These are phyloP conservation scores for Archips xylosteana DNA, from an alignment of 2,888 invertebrate genomes.

Conservation along the genomic window DNA sequence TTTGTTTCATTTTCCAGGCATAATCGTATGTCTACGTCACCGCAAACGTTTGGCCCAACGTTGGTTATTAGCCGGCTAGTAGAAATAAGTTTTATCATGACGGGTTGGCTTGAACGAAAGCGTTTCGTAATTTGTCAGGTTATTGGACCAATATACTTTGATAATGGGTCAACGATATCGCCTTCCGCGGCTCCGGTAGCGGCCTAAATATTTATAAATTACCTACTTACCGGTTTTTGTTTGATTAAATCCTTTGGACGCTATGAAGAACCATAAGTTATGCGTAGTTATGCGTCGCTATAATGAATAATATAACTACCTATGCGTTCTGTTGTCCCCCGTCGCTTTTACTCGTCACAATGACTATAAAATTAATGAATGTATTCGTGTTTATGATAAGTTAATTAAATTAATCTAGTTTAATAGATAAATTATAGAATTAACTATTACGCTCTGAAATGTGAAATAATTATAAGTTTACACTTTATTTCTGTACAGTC, in stretches of 20 bases:
- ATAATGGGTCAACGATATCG: slow-evolving; percentile 52
- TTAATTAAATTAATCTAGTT: not conserved
- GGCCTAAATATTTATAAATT: slow-evolving; percentile 44
- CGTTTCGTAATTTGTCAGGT: slow-evolving; percentile 48
- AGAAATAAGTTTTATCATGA: slow-evolving; percentile 36
- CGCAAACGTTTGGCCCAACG: slow-evolving; percentile 55
- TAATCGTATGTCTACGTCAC: slow-evolving; percentile 60
- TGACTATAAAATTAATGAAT: not conserved
- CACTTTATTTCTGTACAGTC: no score
- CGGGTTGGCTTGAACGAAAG: slow-evolving; percentile 23
- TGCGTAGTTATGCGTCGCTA: not conserved
- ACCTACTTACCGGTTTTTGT: slow-evolving; percentile 35
- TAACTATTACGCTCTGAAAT: not conserved
- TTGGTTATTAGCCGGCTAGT: slow-evolving; percentile 47
- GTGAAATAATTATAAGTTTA: no score
- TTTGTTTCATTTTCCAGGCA: slow-evolving; percentile 72
- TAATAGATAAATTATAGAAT: not conserved
- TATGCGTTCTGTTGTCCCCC: not conserved
- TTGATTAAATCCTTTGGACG: slow-evolving; percentile 26
- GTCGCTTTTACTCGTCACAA: not conserved
- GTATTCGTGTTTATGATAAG: not conserved
- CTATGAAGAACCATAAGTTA: not conserved
- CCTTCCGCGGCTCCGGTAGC: slow-evolving; percentile 52
- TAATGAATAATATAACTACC: not conserved
- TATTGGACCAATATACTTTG: slow-evolving; percentile 48